Evolutionary conservation across 2,888 invertebrate genomes (phyloP), one percentile per base, ranked within the genome.

Genomic region (Drosophila mayaguana): DNA sequence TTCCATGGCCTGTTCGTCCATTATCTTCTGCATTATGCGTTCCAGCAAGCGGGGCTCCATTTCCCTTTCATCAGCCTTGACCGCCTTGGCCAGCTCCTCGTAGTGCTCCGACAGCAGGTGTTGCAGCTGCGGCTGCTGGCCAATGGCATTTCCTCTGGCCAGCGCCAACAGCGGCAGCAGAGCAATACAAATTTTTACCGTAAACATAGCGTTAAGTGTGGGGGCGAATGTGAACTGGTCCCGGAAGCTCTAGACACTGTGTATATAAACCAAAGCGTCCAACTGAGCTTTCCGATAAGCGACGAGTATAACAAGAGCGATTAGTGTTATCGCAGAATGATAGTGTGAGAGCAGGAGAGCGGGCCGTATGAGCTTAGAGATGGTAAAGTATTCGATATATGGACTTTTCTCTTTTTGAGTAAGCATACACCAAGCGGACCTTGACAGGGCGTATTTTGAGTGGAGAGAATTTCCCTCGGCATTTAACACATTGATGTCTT

Each of bases 271-370:
- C 28, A 70, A 72, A 14, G 28, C 40, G 8, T 7, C 11, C 22
- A 20, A 1, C 5, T 50, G 53, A 81, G 78, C 75, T 72, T 83
- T 67, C 8, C n/a, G 79, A 70, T 70, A 81, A 77, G 67, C 48
- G 22, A 6, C 22, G 4, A 14, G 22, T 25, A 18, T 34, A 18
- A 51, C 32, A 55, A 54, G 25, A 50, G 46, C 42, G 64, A 65
- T 75, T 55, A 45, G 16, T 28, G 34, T 45, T 42, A 43, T 34
- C 9, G 40, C 40, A 18, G 32, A 50, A 43, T 6, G 32, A 60
- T 22, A 43, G 14, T 40, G n/a, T 12, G n/a, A 18, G 20, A n/a
- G n/a, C n/a, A n/a, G 12, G n/a, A 20, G 20, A 16, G 62, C 34
- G 34, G 8, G 1, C 3, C 3, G 45, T 6, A 36, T n/a, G 46